Evolutionary conservation across 2,797 vertebrate genomes (phyloP), one percentile per base, ranked within the genome.

Genomic region (Aphelocoma californica): DNA sequence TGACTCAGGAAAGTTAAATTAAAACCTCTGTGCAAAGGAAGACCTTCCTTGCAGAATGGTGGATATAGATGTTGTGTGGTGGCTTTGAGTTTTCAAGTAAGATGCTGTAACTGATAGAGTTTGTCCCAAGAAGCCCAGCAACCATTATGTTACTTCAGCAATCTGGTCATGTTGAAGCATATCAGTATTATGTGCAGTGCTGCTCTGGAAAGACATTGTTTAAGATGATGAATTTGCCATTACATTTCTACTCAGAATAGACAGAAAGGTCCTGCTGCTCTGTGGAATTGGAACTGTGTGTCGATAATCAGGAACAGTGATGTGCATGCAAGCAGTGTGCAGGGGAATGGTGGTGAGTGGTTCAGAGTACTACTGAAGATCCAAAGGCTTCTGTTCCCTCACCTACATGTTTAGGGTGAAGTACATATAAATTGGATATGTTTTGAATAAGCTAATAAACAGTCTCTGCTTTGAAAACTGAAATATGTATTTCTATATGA

Each of bases 291-390:
- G 44, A 72, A 14, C 21, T 61, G 21, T 48, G 21, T 1, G 0
- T 56, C 75, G 75, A 18, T 31, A 31, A 48, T 36, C 23, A 56
- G 54, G 38, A 88, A 24, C 9, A 73, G 24, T 18, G 15, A 66
- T 60, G 7, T 31, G 32, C 19, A 31, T 44, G 36, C 36, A 51
- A 81, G 14, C 14, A 9, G 23, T 34, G 2, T 36, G 25, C 4
- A 45, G 38, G 34, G 50, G n/a, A 60, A 57, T 9, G 10, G 18
- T 26, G 11, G 2, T 31, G 19, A 11, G 6, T 3, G 1, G 2
- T 53, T 74, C 3, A 12, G 48, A 64, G 26, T 47, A 53, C 15
- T 29, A 45, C 3, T 13, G 26, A 67, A 32, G 21, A 69, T 64
- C 8, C 13, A 80, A 90, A 71, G 7, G 6, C 4, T 15, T 80